Base-by-base conservation (phyloP, 2,888 invertebrate species). In the Bedellia somnulentella region DNA sequence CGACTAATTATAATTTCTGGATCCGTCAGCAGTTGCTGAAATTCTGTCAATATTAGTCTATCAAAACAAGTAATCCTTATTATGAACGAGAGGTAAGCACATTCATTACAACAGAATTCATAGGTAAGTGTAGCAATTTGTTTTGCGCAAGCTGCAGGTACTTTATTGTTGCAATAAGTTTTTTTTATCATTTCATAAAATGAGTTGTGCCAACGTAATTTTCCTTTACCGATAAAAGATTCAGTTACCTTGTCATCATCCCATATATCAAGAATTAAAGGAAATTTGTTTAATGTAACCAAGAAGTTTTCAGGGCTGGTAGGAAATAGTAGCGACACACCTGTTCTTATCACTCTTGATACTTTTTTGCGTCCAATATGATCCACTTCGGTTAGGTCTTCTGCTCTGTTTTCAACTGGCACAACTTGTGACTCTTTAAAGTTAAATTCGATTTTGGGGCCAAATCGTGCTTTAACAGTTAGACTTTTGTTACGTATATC, bases 261-360 rank as follows among this genome's bases (percentile, higher is more conserved):
- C 57, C 62, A 71, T 5, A 80, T 54, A 39, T 66, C 63, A 18
- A 81, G 51, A 45, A 75, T 66, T 27, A 80, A 41, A n/a, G 79
- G 78, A 39, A 66, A 70, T 28, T 59, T 61, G 23, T 57, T 59
- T 4, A 81, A 46, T 17, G 57, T 60, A 38, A 59, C 49, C 1
- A 73, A 48, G 9, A 81, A 47, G 2, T 66, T 63, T 23, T 73
- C 67, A 3, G 78, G 60, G 30, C 62, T 70, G 13, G 67, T 63
- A 4, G 78, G 59, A 31, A 81, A 81, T 12, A 81, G 41, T 42
- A 61, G 70, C 1, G 81, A 80, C 62, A 78, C 79, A 55, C 81
- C 59, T 34, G 67, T 49, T 68, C 76, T 49, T 49, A 78, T 51
- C 27, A 47, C 49, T 50, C 64, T 51, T 27, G 63, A 47, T 54